Conservation (phyloP, 1,140 invertebrate genomes). For the Acromyrmex heyeri region DNA sequence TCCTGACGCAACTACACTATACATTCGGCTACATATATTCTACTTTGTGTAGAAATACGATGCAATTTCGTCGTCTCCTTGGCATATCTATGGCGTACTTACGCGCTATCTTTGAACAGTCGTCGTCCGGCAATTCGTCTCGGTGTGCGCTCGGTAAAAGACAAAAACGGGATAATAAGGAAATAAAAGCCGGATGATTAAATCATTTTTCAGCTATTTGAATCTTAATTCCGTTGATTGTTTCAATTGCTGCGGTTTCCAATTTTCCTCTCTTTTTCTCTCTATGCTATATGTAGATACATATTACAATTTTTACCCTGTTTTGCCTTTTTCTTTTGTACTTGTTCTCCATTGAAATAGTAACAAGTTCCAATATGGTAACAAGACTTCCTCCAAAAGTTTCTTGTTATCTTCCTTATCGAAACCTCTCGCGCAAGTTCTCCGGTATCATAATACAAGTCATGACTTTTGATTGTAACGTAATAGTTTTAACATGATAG, state of each 20-base stretch:
- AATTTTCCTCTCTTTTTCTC: neutral
- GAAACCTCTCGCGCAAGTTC: conserved; percentile 10
- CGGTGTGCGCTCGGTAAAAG: conserved; percentile 6
- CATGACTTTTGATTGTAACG: neutral
- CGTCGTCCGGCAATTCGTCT: conserved; percentile 37
- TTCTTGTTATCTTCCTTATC: conserved; percentile 38
- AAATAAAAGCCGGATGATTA: conserved; percentile 76
- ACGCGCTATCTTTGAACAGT: conserved; percentile 52
- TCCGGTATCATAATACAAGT: conserved; percentile 19
- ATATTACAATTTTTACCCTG: neutral
- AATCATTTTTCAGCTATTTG: conserved; percentile 77
- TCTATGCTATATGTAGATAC: neutral
- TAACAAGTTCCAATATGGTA: neutral
- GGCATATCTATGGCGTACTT: conserved; percentile 46
- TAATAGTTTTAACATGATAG: conserved; percentile 9
- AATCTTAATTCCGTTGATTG: conserved; percentile 73
- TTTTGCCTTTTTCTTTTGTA: conserved; percentile 6
- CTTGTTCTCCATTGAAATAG: conserved; percentile 11
- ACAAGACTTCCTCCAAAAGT: conserved; percentile 2
- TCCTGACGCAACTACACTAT: conserved; percentile 18
- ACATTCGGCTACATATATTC: conserved; percentile 43
- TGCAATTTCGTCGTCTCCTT: conserved; percentile 50
- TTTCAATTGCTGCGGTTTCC: neutral
- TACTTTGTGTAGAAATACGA: conserved; percentile 53
- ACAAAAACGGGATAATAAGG: conserved; percentile 40